Conservation (phyloP, 37 sponge, comb jelly and placozoan species). For the Corticium candelabrum region DNA sequence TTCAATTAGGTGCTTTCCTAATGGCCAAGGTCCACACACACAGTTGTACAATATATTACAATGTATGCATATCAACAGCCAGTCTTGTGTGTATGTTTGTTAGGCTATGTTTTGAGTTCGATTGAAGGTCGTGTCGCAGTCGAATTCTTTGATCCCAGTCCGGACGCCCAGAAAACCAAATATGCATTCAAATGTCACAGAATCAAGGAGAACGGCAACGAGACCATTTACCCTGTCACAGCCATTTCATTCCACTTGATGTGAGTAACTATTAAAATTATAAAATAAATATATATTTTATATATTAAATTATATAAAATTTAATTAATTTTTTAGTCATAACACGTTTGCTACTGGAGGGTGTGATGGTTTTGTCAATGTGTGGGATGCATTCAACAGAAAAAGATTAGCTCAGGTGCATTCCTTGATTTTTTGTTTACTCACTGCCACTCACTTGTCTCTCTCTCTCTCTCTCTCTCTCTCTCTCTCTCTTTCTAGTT, state of each 20-base stretch:
- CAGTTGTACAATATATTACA: background rate
- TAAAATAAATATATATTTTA: too few species aligned
- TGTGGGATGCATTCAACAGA: slow-evolving; percentile 98
- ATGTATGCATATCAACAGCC: background rate
- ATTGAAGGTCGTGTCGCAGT: slow-evolving; percentile 85
- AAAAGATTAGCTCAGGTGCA: slow-evolving; percentile 49
- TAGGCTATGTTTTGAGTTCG: slow-evolving; percentile 51
- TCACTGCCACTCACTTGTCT: background rate
- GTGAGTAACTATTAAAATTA: background rate
- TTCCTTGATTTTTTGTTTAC: background rate
- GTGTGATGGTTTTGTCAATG: slow-evolving; percentile 92
- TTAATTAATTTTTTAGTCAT: slow-evolving; percentile 15
- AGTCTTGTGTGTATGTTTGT: background rate
- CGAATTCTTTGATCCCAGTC: slow-evolving; percentile 76
- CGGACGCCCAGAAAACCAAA: slow-evolving; percentile 85
- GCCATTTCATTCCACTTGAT: slow-evolving; percentile 72
- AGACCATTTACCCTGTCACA: slow-evolving; percentile 88
- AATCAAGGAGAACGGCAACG: slow-evolving; percentile 79
- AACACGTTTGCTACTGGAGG: slow-evolving; percentile 98
- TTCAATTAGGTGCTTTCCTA: slow-evolving; percentile 84
- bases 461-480: too few species aligned
- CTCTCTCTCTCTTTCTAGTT: slow-evolving; percentile 78
- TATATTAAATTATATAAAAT: background rate
- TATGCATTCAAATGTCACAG: slow-evolving; percentile 99
- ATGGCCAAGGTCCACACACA: slow-evolving; percentile 43